Evolutionary conservation across 2,797 vertebrate species (phyloP).

Genomic region (Labroides dimidiatus): DNA sequence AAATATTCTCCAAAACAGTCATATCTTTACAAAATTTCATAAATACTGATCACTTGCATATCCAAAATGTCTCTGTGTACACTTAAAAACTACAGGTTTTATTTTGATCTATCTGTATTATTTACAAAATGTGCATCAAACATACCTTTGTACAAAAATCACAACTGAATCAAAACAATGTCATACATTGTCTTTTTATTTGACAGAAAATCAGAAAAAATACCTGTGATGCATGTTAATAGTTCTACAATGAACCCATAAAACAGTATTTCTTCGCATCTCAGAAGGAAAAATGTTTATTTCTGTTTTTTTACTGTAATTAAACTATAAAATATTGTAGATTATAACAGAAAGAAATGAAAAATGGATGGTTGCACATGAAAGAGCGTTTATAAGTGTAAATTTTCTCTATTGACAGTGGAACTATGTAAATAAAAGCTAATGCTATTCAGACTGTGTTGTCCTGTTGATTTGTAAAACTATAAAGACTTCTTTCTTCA

Average conservation of each 20-base stretch:
- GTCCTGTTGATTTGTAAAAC: constrained; percentile 12
- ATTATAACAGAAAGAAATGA: constrained; percentile 49
- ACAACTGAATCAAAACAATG: constrained; percentile 12
- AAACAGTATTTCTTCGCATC: constrained; percentile 51
- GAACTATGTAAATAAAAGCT: constrained; percentile 64
- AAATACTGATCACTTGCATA: background rate
- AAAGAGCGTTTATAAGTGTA: constrained; percentile 48
- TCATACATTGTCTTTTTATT: constrained; percentile 34
- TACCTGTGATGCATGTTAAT: constrained; percentile 15
- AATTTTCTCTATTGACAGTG: constrained; percentile 44
- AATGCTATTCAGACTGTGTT: constrained; percentile 28
- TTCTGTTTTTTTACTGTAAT: constrained; percentile 46
- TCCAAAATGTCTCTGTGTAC: background rate
- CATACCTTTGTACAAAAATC: background rate
- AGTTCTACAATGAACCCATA: constrained; percentile 36
- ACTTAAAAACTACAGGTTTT: background rate
- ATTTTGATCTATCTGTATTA: background rate
- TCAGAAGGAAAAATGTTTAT: constrained; percentile 10
- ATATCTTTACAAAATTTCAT: too few species aligned
- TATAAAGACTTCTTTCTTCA: background rate
- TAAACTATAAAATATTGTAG: constrained; percentile 72
- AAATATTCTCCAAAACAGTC: too few species aligned
- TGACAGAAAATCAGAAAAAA: constrained; percentile 15
- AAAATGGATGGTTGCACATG: constrained; percentile 7
- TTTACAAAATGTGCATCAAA: background rate